Conservation (phyloP, 2,797 vertebrate species). For the Hirundo rustica region DNA sequence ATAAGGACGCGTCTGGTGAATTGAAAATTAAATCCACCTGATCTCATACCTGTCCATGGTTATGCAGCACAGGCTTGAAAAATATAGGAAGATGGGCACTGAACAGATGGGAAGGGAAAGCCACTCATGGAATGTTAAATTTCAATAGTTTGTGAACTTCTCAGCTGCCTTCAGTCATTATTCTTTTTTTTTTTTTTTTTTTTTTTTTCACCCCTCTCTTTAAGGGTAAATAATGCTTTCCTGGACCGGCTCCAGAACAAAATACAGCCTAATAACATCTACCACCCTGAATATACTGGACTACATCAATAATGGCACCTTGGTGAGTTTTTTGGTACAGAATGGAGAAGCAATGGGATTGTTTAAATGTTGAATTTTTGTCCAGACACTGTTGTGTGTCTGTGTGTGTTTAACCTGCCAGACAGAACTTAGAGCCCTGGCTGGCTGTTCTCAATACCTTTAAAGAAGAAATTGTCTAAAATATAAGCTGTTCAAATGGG, state of each 20-base stretch:
- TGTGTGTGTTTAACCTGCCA: constrained; percentile 42
- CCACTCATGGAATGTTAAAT: not conserved
- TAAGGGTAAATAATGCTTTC: constrained; percentile 87
- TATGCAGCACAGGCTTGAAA: not conserved
- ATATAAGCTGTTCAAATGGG: not conserved
- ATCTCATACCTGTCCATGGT: not conserved
- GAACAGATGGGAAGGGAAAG: not conserved
- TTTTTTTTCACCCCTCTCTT: constrained; percentile 37
- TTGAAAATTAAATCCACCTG: not conserved
- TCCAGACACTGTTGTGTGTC: not conserved
- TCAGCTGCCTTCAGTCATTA: constrained; percentile 3
- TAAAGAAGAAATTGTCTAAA: constrained; percentile 30
- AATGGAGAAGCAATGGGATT: constrained; percentile 8
- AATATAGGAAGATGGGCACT: not conserved
- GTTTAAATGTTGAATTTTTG: not conserved
- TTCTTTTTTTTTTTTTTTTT: constrained; percentile 4
- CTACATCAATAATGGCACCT: not conserved
- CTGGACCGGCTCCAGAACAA: constrained; percentile 81
- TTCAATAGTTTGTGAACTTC: constrained; percentile 21
- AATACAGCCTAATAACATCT: not conserved
- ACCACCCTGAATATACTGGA: constrained; percentile 8
- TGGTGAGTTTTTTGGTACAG: constrained; percentile 66
- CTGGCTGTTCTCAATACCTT: not conserved
- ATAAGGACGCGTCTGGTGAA: not conserved
- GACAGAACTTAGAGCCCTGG: not conserved